Evolutionary conservation across 2,888 invertebrate genomes (phyloP).

Genomic region (Leucozona laternaria): DNA sequence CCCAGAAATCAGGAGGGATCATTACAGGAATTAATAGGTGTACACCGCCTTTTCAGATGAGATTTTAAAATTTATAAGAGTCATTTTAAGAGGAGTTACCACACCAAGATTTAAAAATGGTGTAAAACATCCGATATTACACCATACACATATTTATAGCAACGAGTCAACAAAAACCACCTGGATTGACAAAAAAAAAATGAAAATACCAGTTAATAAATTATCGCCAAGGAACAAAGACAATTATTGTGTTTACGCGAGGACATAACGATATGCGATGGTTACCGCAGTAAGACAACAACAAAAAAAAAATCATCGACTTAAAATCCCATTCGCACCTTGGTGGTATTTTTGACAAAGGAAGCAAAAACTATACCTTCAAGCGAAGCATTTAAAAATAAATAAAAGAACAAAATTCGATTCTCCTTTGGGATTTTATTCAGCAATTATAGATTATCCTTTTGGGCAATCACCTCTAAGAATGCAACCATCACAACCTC

Average conservation of each 20-base stretch:
- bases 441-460: constrained; percentile 74
- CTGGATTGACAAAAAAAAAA: background rate
- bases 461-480: constrained; percentile 66
- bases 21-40: too few species aligned
- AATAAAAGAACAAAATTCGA: constrained; percentile 40
- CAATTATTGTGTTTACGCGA: constrained; percentile 1
- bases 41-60: background rate
- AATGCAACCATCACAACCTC: constrained; percentile 22
- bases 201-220: background rate
- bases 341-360: constrained; percentile 54
- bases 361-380: background rate
- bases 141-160: background rate
- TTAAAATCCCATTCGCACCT: constrained; percentile 47
- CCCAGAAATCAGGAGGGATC: too few species aligned
- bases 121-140: constrained; percentile 10
- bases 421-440: constrained; percentile 32
- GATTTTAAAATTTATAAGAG: too few species aligned
- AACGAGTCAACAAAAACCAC: background rate
- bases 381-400: background rate
- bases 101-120: background rate
- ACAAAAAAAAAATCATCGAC: background rate
- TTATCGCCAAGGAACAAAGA: constrained; percentile 15
- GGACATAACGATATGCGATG: background rate
- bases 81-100: background rate
- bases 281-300: background rate